Evolutionary conservation across 2,113 vertebrate species (phyloP).

Genomic region (Myxocyprinus asiaticus): DNA sequence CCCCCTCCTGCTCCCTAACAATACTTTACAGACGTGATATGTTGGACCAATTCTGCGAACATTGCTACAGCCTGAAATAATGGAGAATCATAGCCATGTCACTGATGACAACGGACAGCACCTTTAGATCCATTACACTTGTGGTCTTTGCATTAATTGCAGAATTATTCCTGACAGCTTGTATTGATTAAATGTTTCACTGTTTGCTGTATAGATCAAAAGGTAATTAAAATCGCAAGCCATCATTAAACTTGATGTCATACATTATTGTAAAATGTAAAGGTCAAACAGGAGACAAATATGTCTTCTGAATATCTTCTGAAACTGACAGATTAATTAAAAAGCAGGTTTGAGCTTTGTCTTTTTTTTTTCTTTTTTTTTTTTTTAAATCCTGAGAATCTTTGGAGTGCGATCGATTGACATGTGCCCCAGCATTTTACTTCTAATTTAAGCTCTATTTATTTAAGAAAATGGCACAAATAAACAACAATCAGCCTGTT

Average conservation of each 20-base stretch:
- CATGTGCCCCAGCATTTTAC: not conserved
- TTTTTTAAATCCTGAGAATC: not conserved
- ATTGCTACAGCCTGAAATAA: conserved; percentile 38
- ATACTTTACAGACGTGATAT: not conserved
- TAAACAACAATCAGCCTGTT: not conserved
- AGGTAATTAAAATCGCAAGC: conserved; percentile 76
- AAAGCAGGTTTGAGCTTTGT: conserved; percentile 12
- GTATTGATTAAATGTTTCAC: conserved; percentile 76
- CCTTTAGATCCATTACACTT: conserved; percentile 54
- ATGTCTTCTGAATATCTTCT: not conserved
- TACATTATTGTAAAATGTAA: conserved; percentile 65
- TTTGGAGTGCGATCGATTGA: conserved; percentile 14
- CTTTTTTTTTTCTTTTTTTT: not conserved
- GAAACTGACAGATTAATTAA: conserved; percentile 26
- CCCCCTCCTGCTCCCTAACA: conserved; percentile 15
- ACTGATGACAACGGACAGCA: conserved; percentile 13
- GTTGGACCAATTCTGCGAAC: not conserved
- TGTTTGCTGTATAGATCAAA: conserved; percentile 78
- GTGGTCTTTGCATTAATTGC: conserved; percentile 62
- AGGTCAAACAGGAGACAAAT: conserved; percentile 67
- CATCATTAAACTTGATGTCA: conserved; percentile 72
- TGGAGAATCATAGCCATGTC: conserved; percentile 17
- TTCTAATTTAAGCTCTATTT: not conserved
- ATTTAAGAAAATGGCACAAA: conserved; percentile 3
- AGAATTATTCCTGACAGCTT: conserved; percentile 74